These are phyloP conservation scores for Myotis davidii DNA, from an alignment of 2,113 vertebrate species.

Conservation along the genomic window DNA sequence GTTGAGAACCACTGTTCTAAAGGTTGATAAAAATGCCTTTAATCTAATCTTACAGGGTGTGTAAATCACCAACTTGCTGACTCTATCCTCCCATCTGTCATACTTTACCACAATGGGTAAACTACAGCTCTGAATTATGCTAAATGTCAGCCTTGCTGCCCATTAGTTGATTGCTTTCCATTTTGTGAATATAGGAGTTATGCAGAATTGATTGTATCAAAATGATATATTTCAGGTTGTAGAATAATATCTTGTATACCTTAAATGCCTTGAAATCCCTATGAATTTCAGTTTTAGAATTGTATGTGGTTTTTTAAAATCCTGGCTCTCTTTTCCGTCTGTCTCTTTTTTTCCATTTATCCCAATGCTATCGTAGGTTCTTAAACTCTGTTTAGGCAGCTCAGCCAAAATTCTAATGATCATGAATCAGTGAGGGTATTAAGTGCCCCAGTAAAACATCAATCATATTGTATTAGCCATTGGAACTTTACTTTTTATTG, in stretches of 20 bases:
- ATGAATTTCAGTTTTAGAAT: constrained; percentile 57
- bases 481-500: constrained; percentile 32
- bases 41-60: constrained; percentile 72
- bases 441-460: background rate
- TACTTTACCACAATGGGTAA: constrained; percentile 77
- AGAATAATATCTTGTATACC: background rate
- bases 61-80: constrained; percentile 82
- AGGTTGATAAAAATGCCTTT: constrained; percentile 62
- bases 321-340: background rate
- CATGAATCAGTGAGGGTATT: constrained; percentile 40
- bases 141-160: constrained; percentile 78
- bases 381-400: background rate
- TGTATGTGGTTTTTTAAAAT: constrained; percentile 29
- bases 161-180: constrained; percentile 87
- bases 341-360: constrained; percentile 68
- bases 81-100: constrained; percentile 76
- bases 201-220: constrained; percentile 65
- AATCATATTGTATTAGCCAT: background rate
- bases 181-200: constrained; percentile 77
- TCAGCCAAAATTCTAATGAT: constrained; percentile 48
- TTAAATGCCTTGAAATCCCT: constrained; percentile 65
- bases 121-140: constrained; percentile 80
- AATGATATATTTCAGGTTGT: constrained; percentile 56
- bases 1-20: background rate
- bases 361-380: background rate